phyloP scores from a whole-genome alignment of 2,113 vertebrate genomes.

The Pelobates fuscus region DNA sequence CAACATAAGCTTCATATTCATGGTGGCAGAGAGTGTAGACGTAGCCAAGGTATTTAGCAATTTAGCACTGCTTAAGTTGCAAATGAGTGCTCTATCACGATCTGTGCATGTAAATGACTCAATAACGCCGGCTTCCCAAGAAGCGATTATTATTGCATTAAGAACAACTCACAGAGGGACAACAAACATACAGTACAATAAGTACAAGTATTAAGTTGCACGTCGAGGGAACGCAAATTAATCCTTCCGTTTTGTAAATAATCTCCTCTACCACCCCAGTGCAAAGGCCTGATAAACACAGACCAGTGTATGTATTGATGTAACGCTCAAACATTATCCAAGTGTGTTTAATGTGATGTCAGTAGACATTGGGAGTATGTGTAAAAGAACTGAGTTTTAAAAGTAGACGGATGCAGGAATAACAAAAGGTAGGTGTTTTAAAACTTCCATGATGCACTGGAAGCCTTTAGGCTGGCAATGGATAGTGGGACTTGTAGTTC shows the following conservation, averaged over 20 bases:
- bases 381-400: no score
- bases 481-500: no score
- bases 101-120: background rate
- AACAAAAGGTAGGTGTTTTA: no score
- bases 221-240: slow-evolving; percentile 5
- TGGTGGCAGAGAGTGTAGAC: slow-evolving; percentile 91
- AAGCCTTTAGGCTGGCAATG: no score
- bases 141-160: background rate
- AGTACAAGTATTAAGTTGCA: background rate
- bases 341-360: no score
- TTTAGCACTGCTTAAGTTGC: slow-evolving; percentile 26
- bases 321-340: no score
- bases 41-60: slow-evolving; percentile 81
- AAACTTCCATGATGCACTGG: no score
- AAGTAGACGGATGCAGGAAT: no score
- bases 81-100: slow-evolving; percentile 26
- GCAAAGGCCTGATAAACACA: background rate
- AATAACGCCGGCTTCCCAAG: background rate
- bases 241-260: background rate
- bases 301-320: no score
- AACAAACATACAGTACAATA: background rate
- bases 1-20: slow-evolving; percentile 94
- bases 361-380: no score
- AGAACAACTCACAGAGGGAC: background rate
- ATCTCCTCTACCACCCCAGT: background rate